phyloP scores from a whole-genome alignment of 2,797 vertebrate species.

The Danio albolineatus region DNA sequence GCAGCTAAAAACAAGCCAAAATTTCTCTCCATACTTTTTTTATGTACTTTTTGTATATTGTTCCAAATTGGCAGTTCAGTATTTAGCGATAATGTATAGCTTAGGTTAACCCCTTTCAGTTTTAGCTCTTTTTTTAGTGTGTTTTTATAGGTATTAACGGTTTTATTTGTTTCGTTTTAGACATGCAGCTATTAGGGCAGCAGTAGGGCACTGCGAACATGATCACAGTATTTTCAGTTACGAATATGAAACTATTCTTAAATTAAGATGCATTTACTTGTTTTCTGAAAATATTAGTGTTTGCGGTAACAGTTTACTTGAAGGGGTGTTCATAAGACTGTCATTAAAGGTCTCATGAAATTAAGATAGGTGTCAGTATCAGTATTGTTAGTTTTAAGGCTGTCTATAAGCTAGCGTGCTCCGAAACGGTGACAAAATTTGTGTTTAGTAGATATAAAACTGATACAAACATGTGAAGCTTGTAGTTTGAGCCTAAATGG shows the following conservation, averaged over 20 bases:
- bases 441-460: too few species aligned
- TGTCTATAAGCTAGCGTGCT: too few species aligned
- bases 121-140: background rate
- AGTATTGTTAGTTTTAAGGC: too few species aligned
- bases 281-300: background rate
- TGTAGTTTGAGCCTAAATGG: too few species aligned
- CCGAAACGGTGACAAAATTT: too few species aligned
- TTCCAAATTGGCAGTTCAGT: background rate
- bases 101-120: background rate
- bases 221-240: background rate
- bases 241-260: background rate
- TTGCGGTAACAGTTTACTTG: too few species aligned
- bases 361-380: too few species aligned
- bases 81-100: slow-evolving; percentile 18
- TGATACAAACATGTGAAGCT: too few species aligned
- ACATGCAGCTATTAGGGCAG: slow-evolving; percentile 4
- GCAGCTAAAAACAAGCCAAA: slow-evolving; percentile 19
- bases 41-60: background rate
- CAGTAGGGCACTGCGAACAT: background rate
- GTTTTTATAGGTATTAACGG: background rate
- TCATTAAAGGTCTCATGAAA: too few species aligned
- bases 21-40: background rate
- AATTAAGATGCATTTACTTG: background rate
- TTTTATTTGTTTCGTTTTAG: background rate
- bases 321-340: too few species aligned